Evolutionary conservation across 2,888 invertebrate genomes (phyloP).

Genomic region (Oscheius sp.): DNA sequence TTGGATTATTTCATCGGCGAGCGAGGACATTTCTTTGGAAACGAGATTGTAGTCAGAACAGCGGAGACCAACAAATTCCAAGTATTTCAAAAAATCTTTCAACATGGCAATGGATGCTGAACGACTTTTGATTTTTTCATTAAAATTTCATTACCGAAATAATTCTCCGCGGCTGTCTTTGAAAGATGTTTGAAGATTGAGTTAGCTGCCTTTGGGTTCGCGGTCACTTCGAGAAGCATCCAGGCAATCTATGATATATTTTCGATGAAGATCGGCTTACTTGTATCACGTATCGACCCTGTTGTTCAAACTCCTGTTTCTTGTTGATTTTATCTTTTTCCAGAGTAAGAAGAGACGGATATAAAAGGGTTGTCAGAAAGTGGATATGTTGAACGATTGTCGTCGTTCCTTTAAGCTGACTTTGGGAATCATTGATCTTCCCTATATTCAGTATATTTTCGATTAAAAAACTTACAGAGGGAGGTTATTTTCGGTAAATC

Average conservation of each 20-base stretch:
- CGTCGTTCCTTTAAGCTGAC: too few relatives aligned
- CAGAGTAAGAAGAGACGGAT: background rate
- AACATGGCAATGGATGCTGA: constrained; percentile 29
- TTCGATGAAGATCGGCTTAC: background rate
- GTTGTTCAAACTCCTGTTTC: constrained; percentile 25
- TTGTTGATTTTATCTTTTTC: constrained; percentile 12
- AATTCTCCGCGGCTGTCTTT: constrained; percentile 1
- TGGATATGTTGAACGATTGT: constrained; percentile 27
- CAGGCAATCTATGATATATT: background rate
- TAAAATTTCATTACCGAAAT: constrained; percentile 11
- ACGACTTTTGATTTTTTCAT: background rate
- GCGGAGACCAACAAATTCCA: background rate
- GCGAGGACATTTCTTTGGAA: background rate
- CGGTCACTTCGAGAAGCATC: background rate
- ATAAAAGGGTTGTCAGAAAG: constrained; percentile 7
- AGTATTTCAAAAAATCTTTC: constrained; percentile 26
- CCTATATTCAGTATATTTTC: background rate
- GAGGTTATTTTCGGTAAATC: constrained; percentile 29
- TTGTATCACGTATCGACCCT: constrained; percentile 26
- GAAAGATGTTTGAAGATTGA: constrained; percentile 13
- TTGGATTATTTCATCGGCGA: constrained; percentile 24
- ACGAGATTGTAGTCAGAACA: constrained; percentile 1
- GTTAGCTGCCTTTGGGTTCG: background rate
- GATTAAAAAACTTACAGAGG: constrained; percentile 31
- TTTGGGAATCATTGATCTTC: background rate